phyloP scores from a whole-genome alignment of 64 coral and sea anemone genomes.

The Stichodactyla mertensii region DNA sequence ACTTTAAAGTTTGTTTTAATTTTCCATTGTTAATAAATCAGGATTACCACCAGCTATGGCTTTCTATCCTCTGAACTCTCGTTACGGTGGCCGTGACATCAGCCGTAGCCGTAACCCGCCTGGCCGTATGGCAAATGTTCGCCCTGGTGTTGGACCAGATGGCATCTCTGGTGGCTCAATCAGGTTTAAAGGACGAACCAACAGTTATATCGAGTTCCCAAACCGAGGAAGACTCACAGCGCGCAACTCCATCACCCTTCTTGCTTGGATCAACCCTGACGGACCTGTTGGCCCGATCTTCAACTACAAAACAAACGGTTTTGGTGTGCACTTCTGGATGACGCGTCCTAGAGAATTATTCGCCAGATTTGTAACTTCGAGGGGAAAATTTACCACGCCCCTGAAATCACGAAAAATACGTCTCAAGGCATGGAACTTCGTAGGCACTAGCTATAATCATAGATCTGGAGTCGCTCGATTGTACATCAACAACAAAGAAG shows the following conservation, averaged over 20 bases:
- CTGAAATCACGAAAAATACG: conserved; percentile 27
- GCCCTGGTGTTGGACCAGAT: conserved; percentile 53
- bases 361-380: conserved; percentile 64
- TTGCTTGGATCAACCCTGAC: conserved; percentile 77
- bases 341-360: conserved; percentile 40
- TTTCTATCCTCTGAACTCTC: conserved; percentile 64
- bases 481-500: conserved; percentile 62
- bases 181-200: conserved; percentile 50
- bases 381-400: conserved; percentile 28
- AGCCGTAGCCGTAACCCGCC: conserved; percentile 50
- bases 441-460: conserved; percentile 58
- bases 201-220: conserved; percentile 75
- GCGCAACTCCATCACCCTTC: conserved; percentile 72
- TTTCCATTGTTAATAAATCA: not conserved
- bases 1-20: not conserved
- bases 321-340: conserved; percentile 82
- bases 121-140: conserved; percentile 55
- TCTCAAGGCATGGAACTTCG: conserved; percentile 64
- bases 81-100: conserved; percentile 43
- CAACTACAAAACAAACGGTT: conserved; percentile 70
- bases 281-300: conserved; percentile 75
- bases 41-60: conserved; percentile 49
- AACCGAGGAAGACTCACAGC: conserved; percentile 70
- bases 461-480: conserved; percentile 54
- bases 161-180: conserved; percentile 45